Base-by-base conservation (phyloP, 64 coral and sea anemone genomes). In the Stylophora pistillata region DNA sequence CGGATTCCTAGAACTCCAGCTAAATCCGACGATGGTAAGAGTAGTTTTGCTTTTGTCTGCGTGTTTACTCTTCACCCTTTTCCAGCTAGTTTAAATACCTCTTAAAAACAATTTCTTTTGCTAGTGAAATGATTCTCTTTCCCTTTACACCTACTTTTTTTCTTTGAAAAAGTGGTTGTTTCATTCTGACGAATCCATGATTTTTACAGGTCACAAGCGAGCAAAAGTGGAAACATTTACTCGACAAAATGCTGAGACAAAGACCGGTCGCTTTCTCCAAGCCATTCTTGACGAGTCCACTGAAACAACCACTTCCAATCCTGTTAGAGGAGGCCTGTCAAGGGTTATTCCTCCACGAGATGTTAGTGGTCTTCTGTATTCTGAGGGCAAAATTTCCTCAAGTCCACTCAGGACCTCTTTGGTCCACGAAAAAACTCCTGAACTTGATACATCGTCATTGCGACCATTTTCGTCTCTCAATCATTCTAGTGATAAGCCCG, bases 1-100 rank as follows among this genome's bases (percentile, higher is more conserved):
- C 82, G 85, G n/a, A 86, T 92, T 13, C 53, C 81, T 26, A 83
- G 90, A 69, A 92, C 90, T 56, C 90, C 90, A 23, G 81, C 90
- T 4, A 83, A 83, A 30, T 21, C 58, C 11, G 81, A 86, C 26
- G 71, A 20, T 58, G 90, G 90, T 92, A 78, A 86, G 85, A 53
- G 53, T 7, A 33, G 73, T 68, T 25, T 25, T 9, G 21, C 26
- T 25, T 17, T 47, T 64, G 61, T 64, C 61, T 23, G 23, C 23
- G 3, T 18, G 61, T 17, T 64, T 16, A 18, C 9, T n/a, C 23
- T 64, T 64, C 61, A 9, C 9, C 4, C 6, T 7, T n/a, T 64
- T 64, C 16, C 14, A 9, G 23, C 15, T 18, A 17, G 10, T 7
- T 1, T 0, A n/a, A 21, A 11, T 68, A 12, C 1, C n/a, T 25